Evolutionary conservation across 2,797 vertebrate species (phyloP).

Genomic region (Manis javanica): DNA sequence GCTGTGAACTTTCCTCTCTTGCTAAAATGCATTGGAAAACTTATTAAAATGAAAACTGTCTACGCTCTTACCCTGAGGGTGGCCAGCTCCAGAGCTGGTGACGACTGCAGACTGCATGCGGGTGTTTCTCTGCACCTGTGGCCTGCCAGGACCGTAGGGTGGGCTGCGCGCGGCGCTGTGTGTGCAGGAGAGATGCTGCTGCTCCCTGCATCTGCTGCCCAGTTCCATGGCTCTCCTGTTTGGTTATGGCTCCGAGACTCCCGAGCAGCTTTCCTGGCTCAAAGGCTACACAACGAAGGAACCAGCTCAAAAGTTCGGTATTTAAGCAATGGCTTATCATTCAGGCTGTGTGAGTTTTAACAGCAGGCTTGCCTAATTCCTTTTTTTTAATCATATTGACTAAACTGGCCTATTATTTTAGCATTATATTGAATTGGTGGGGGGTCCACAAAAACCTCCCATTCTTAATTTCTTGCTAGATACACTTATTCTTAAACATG

Average conservation of each 20-base stretch:
- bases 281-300: neutral
- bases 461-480: neutral
- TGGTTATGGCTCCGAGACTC: neutral
- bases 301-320: neutral
- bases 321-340: neutral
- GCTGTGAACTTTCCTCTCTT: neutral
- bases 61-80: neutral
- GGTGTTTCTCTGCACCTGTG: neutral
- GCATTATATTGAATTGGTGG: neutral
- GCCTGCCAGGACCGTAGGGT: neutral
- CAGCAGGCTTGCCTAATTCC: neutral
- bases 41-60: neutral
- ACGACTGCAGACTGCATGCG: neutral
- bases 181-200: fast-evolving
- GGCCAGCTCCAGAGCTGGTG: neutral
- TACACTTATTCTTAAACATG: neutral
- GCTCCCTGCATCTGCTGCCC: too few species aligned
- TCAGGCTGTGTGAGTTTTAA: neutral
- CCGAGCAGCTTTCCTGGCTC: neutral
- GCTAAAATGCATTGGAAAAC: neutral
- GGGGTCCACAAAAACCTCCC: neutral
- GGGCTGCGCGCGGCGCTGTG: too few species aligned
- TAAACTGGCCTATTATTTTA: neutral
- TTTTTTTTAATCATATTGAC: too few species aligned
- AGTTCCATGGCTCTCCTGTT: neutral